Evolutionary conservation across 2,888 invertebrate species (phyloP).

Genomic region (Spilosoma lubricipeda): DNA sequence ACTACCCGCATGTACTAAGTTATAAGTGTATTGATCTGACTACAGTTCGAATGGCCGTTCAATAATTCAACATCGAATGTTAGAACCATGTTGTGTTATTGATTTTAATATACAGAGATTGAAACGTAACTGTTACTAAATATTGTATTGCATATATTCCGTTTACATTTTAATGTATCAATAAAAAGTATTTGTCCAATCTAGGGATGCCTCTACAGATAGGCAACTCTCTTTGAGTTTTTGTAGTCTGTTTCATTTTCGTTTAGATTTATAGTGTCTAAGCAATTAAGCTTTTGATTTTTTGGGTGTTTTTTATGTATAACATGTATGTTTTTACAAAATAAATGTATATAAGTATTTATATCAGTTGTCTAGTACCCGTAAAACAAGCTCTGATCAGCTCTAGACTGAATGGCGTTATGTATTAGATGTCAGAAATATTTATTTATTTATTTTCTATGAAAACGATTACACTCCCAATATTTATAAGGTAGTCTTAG

Average conservation of each 20-base stretch:
- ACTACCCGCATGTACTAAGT: constrained; percentile 24
- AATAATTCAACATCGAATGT: constrained; percentile 48
- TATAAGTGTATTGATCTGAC: constrained; percentile 42
- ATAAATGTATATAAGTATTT: too few relatives aligned
- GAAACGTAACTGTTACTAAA: constrained; percentile 30
- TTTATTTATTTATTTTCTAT: too few relatives aligned
- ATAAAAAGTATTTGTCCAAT: background rate
- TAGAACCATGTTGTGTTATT: constrained; percentile 40
- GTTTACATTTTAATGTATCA: background rate
- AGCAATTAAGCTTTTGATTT: too few relatives aligned
- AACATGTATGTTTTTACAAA: too few relatives aligned
- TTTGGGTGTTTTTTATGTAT: too few relatives aligned
- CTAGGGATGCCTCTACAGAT: background rate
- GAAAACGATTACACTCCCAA: background rate
- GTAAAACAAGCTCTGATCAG: too few relatives aligned
- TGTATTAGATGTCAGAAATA: too few relatives aligned
- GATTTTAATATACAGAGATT: constrained; percentile 34
- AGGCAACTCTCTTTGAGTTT: background rate
- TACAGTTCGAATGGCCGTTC: constrained; percentile 29
- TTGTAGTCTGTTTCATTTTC: background rate
- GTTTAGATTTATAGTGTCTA: background rate
- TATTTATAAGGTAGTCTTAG: background rate
- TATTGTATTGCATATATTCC: constrained; percentile 26
- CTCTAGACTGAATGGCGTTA: too few relatives aligned
- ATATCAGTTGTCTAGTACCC: too few relatives aligned